A percentile compares a stretch with the other conserved stretches of the same genome.
These are phyloP conservation scores for Euura lappo DNA, from an alignment of 1,140 invertebrate genomes.

Conservation along the genomic window DNA sequence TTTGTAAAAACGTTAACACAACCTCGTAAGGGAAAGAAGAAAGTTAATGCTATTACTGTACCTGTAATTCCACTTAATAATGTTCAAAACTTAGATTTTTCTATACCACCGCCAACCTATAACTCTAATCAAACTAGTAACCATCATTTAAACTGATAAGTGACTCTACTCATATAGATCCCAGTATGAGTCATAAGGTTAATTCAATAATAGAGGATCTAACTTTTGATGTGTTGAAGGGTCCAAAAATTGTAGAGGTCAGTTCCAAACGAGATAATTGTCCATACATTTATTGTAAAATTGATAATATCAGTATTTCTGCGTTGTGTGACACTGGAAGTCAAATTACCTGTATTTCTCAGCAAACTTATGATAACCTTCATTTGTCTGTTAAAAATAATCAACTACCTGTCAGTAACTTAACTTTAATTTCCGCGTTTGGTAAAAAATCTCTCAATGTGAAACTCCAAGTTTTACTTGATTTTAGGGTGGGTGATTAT, in stretches of 20 bases:
- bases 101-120: not conserved
- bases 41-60: too few relatives aligned
- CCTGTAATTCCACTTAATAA: not conserved
- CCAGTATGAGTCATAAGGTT: not conserved
- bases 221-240: not conserved
- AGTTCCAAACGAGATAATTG: not conserved
- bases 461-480: too few relatives aligned
- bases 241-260: not conserved
- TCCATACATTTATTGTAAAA: not conserved
- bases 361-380: too few relatives aligned
- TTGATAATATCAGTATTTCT: not conserved
- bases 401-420: too few relatives aligned
- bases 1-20: not conserved
- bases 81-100: not conserved
- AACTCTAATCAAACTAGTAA: not conserved
- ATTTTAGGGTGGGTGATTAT: too few relatives aligned
- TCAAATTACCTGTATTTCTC: too few relatives aligned
- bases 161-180: not conserved
- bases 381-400: too few relatives aligned
- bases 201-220: not conserved
- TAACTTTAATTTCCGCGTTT: too few relatives aligned
- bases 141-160: not conserved
- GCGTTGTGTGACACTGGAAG: too few relatives aligned
- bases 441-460: too few relatives aligned
- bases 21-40: not conserved